phyloP scores from a whole-genome alignment of 2,888 invertebrate genomes.

The Oeneis ivallda region DNA sequence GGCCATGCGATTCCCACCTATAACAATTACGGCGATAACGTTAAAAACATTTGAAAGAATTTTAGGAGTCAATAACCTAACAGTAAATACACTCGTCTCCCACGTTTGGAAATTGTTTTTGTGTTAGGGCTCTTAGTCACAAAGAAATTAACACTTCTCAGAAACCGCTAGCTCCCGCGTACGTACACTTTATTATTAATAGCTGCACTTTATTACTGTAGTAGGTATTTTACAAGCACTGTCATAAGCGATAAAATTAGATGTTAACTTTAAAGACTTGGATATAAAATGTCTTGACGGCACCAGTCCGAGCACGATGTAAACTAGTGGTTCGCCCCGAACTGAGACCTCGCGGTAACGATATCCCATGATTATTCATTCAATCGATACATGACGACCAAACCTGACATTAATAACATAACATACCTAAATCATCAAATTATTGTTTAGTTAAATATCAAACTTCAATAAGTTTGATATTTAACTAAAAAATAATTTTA shows the following conservation, averaged over 20 bases:
- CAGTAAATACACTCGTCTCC: not conserved
- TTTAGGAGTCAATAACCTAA: slow-evolving; percentile 4
- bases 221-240: not conserved
- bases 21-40: not conserved
- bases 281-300: not conserved
- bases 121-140: not conserved
- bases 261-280: slow-evolving; percentile 8
- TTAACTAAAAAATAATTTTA: too few relatives aligned
- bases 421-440: too few relatives aligned
- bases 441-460: too few relatives aligned
- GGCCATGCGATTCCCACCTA: not conserved
- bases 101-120: slow-evolving; percentile 1
- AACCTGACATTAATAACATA: too few relatives aligned
- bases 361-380: too few relatives aligned
- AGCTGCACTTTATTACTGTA: too few relatives aligned
- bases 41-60: not conserved
- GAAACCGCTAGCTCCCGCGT: slow-evolving; percentile 27
- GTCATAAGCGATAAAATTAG: slow-evolving; percentile 9
- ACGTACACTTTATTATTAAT: slow-evolving; percentile 15
- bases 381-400: too few relatives aligned
- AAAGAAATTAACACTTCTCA: slow-evolving; percentile 15
- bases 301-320: not conserved
- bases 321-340: too few relatives aligned
- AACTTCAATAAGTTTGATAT: too few relatives aligned
- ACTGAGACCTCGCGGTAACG: too few relatives aligned